Conservation (phyloP, 2,888 invertebrate species). For the Lasioglossum lativentre region DNA sequence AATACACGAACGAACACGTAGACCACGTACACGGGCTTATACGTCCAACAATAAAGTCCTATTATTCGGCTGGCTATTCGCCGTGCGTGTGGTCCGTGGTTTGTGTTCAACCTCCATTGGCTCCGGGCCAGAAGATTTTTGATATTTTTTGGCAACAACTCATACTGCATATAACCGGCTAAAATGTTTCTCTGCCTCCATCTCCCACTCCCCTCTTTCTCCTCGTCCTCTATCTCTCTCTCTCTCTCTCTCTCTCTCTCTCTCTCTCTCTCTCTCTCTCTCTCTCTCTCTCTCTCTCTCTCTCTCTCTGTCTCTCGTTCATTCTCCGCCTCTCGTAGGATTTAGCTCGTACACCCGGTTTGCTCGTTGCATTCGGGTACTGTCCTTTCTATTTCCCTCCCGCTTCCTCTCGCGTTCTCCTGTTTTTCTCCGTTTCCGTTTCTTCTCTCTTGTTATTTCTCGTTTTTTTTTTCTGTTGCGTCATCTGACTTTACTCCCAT, state of each 20-base stretch:
- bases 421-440: conserved; percentile 14
- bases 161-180: conserved; percentile 79
- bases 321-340: conserved; percentile 16
- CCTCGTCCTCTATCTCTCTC: conserved; percentile 19
- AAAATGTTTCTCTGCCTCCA: conserved; percentile 77
- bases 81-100: conserved; percentile 72
- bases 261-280: conserved; percentile 28
- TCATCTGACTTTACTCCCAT: not conserved
- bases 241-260: conserved; percentile 34
- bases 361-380: conserved; percentile 35
- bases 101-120: conserved; percentile 74
- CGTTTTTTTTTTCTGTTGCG: not conserved
- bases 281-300: conserved; percentile 34
- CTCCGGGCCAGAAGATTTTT: conserved; percentile 79
- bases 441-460: conserved; percentile 20
- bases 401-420: not conserved
- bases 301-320: not conserved
- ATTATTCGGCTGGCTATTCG: conserved; percentile 76
- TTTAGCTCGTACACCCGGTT: conserved; percentile 31
- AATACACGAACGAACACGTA: conserved; percentile 37
- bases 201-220: conserved; percentile 66
- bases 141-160: conserved; percentile 81
- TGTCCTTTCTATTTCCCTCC: conserved; percentile 29
- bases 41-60: conserved; percentile 77
- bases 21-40: conserved; percentile 55